Evolutionary conservation across 92 coral and sea anemone genomes (phyloP).

Genomic region (Porites divaricata): DNA sequence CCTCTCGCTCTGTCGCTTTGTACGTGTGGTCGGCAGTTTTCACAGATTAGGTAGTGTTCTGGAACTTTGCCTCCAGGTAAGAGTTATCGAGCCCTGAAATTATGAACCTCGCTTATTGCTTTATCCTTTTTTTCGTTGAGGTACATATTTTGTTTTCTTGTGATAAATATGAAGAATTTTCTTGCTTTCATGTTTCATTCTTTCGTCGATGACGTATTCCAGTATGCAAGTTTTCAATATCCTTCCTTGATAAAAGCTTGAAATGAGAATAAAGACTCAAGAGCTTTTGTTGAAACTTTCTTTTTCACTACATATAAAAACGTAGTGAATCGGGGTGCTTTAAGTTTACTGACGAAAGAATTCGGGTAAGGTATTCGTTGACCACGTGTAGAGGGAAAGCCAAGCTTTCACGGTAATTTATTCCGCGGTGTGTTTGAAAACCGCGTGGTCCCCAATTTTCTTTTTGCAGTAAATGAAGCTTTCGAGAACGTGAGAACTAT

Average conservation of each 20-base stretch:
- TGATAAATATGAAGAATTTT: background rate
- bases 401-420: slow-evolving; percentile 24
- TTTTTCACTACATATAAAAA: background rate
- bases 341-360: background rate
- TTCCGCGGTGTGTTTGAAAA: background rate
- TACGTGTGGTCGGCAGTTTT: background rate
- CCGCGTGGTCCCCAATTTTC: slow-evolving; percentile 27
- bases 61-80: slow-evolving; percentile 8
- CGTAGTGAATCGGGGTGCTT: background rate
- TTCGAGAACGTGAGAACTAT: slow-evolving; percentile 30
- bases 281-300: background rate
- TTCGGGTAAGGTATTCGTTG: background rate
- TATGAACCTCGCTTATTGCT: background rate
- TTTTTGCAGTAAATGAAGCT: slow-evolving; percentile 40
- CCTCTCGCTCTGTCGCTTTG: background rate
- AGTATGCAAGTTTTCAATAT: background rate
- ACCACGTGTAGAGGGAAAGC: slow-evolving; percentile 27
- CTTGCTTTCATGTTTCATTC: background rate
- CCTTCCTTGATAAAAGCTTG: background rate
- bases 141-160: background rate
- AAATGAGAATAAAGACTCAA: background rate
- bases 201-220: too few relatives aligned
- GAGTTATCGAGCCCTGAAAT: background rate
- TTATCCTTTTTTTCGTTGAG: background rate
- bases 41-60: background rate